Evolutionary conservation across 2,797 vertebrate genomes (phyloP), one percentile per base, ranked within the genome.

Genomic region (Distichodus sexfasciatus): DNA sequence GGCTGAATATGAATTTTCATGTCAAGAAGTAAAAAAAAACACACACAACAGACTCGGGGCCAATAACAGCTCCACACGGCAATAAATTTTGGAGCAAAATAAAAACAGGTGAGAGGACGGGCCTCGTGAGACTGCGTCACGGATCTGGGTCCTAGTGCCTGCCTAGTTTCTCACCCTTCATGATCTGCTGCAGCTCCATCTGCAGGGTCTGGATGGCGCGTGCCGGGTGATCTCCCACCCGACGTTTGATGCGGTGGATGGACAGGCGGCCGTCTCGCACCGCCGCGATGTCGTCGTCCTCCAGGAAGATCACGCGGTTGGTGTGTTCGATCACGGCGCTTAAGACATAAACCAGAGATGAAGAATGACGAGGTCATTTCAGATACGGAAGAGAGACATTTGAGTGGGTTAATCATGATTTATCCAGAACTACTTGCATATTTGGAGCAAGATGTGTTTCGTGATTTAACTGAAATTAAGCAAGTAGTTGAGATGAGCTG

Each of bases 121-220:
- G n/a, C 15, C n/a, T 0, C n/a, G 17, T 11, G 28, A 41, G 54
- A 23, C 3, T 1, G 23, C 38, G 46, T 19, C 19, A 3, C 11
- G 4, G 2, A n/a, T 23, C 53, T 28, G 17, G 44, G 43, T 48
- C 44, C 51, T 60, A 47, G 11, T 26, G 36, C 21, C 48, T 53
- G 6, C 9, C 29, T 28, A 35, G 4, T 23, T 14, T 51, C 60
- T 84, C 50, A 96, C 95, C 97, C 85, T 96, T 99, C 97, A 99
- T 99, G 79, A 99, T 98, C 80, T 99, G 95, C 90, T 99, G 95
- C 8, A 99, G 92, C 64, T 99, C 97, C 95, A 99, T 97, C 90
- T 97, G 97, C 78, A 99, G 87, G 61, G 97, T 98, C 79, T 99
- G 96, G 74, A 99, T 95, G 9, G 95, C 97, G 0, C 97, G 91